These are phyloP conservation scores for Pseudanteris insignis DNA, from an alignment of 2,888 invertebrate species.

Conservation along the genomic window DNA sequence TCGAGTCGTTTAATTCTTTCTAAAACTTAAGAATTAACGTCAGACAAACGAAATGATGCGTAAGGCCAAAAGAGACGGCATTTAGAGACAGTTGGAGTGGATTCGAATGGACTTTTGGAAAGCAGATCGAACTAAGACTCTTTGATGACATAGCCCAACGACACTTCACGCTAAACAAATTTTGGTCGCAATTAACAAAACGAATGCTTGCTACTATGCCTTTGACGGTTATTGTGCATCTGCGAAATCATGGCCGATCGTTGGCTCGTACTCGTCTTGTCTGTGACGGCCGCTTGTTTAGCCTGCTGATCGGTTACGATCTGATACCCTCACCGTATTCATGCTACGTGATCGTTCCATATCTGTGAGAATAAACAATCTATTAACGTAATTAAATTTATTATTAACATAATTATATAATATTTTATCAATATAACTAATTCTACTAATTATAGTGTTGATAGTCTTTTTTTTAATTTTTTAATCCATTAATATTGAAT, in stretches of 20 bases:
- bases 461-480: too few relatives aligned
- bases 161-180: conserved; percentile 24
- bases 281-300: conserved; percentile 38
- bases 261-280: conserved; percentile 40
- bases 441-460: too few relatives aligned
- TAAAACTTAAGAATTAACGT: conserved; percentile 34
- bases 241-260: conserved; percentile 35
- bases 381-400: conserved; percentile 13
- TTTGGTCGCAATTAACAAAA: conserved; percentile 26
- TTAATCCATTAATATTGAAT: too few relatives aligned
- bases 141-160: conserved; percentile 19
- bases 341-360: conserved; percentile 39
- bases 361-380: conserved; percentile 27
- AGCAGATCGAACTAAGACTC: conserved; percentile 7
- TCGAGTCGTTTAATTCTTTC: conserved; percentile 31
- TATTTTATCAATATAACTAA: too few relatives aligned
- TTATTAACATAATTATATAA: too few relatives aligned
- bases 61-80: background rate
- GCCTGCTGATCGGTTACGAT: conserved; percentile 31
- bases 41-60: conserved; percentile 10
- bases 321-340: conserved; percentile 32
- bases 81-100: conserved; percentile 4
- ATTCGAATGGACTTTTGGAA: conserved; percentile 31
- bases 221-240: conserved; percentile 39
- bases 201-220: conserved; percentile 39